Base-by-base conservation (phyloP, 2,113 vertebrate genomes). In the Channa maculata region DNA sequence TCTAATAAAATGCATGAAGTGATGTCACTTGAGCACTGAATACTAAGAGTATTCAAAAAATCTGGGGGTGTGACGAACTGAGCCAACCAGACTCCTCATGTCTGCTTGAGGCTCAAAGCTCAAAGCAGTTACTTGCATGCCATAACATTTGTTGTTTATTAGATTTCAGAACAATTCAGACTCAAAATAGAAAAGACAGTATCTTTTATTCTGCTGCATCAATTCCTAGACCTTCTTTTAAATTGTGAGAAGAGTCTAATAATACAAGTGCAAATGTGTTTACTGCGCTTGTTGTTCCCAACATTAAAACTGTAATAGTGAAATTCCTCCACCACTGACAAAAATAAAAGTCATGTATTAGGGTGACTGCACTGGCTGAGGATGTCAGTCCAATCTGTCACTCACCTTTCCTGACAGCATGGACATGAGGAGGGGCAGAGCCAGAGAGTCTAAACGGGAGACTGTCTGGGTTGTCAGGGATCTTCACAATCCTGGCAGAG, bases 401-500 rank as follows among this genome's bases (percentile, higher is more conserved):
- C 91, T 85, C 57, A 99, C 98, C 97, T 96, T 96, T 96, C 63
- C 96, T 96, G 46, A 99, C 97, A 0, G 97, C 97, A 0, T 95
- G 95, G 74, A 99, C 92, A 0, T 96, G 95, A 0, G 98, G 96
- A 1, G 97, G 98, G 45, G 93, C 87, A 10, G 92, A 93, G 75
- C 98, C 97, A 0, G 91, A 91, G 44, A 99, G 95, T 94, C 96
- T 96, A 92, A 99, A 98, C 82, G 96, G 96, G 79, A 99, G 92
- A 48, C 89, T 91, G 64, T 96, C 95, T 7, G 93, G 95, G 75
- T 90, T 95, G 83, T 99, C 98, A 0, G 96, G 96, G 84, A 99
- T 92, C 92, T 96, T 99, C 93, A 99, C 89, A 75, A 97, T 94
- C 93, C 98, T 99, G 80, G 0, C 71, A 49, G 24, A 77, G 37